These are phyloP conservation scores for Chloropsis hardwickii DNA, from an alignment of 2,113 vertebrate species.

Conservation along the genomic window DNA sequence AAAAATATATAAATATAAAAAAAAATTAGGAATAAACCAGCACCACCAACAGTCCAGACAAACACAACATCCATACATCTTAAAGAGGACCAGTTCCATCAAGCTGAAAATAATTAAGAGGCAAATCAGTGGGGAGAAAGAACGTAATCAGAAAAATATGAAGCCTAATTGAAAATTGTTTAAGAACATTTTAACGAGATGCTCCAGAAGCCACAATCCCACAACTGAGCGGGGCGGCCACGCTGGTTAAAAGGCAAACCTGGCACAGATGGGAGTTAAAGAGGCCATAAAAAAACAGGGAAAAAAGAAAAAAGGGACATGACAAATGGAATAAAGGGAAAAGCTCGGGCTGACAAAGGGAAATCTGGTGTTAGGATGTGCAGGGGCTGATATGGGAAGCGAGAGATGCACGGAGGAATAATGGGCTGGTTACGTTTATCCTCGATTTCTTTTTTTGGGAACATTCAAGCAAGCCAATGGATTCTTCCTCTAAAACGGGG, in stretches of 20 bases:
- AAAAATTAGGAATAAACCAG: background rate
- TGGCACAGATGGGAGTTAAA: background rate
- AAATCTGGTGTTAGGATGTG: background rate
- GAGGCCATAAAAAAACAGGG: background rate
- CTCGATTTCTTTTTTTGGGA: background rate
- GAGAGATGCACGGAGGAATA: background rate
- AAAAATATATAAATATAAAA: background rate
- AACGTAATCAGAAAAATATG: conserved; percentile 55
- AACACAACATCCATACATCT: background rate
- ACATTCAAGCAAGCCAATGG: background rate
- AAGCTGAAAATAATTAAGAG: conserved; percentile 44
- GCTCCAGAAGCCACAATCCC: conserved; percentile 60
- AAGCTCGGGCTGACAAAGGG: background rate
- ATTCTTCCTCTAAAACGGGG: background rate
- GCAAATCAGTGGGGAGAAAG: conserved; percentile 39
- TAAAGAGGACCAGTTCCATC: background rate
- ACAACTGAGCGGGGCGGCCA: conserved; percentile 24
- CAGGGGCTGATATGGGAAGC: background rate
- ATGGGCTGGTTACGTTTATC: background rate
- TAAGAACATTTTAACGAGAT: conserved; percentile 61
- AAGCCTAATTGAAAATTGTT: conserved; percentile 61
- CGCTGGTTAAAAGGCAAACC: conserved; percentile 33
- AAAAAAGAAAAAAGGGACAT: background rate
- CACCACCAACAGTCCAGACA: background rate
- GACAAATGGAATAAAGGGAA: background rate